Evolutionary conservation across 1,140 invertebrate genomes (phyloP).

Genomic region (Hypothenemus hampei): DNA sequence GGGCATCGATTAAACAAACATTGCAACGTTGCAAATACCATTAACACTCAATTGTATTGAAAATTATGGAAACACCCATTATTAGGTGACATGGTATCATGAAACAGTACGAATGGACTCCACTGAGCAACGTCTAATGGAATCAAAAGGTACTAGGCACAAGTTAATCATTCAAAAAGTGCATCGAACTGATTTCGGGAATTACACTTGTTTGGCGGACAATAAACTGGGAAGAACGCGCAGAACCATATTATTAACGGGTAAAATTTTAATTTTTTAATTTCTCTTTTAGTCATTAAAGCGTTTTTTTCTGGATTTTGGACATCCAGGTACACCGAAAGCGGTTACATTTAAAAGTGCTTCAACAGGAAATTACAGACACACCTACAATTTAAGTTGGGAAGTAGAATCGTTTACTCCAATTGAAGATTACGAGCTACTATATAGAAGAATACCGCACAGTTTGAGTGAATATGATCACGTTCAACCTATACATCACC

Average conservation of each 20-base stretch:
- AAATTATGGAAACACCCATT: too few species aligned
- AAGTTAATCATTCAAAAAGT: conserved; percentile 63
- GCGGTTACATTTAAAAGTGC: conserved; percentile 59
- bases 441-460: conserved; percentile 56
- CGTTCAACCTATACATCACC: conserved; percentile 46
- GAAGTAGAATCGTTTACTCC: conserved; percentile 59
- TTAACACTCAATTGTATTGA: too few species aligned
- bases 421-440: conserved; percentile 61
- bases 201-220: conserved; percentile 64
- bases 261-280: conserved; percentile 41
- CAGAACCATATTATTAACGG: conserved; percentile 60
- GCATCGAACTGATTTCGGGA: conserved; percentile 61
- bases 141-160: conserved; percentile 57
- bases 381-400: conserved; percentile 66
- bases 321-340: conserved; percentile 51
- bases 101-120: conserved; percentile 63
- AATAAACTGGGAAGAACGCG: conserved; percentile 60
- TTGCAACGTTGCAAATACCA: too few species aligned
- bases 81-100: conserved; percentile 62
- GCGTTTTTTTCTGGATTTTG: conserved; percentile 8
- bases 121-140: conserved; percentile 59
- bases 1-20: too few species aligned
- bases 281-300: background rate
- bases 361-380: conserved; percentile 54
- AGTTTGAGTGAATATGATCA: conserved; percentile 46